Evolutionary conservation across 2,888 invertebrate genomes (phyloP).

Genomic region (Drosophila pegasa): DNA sequence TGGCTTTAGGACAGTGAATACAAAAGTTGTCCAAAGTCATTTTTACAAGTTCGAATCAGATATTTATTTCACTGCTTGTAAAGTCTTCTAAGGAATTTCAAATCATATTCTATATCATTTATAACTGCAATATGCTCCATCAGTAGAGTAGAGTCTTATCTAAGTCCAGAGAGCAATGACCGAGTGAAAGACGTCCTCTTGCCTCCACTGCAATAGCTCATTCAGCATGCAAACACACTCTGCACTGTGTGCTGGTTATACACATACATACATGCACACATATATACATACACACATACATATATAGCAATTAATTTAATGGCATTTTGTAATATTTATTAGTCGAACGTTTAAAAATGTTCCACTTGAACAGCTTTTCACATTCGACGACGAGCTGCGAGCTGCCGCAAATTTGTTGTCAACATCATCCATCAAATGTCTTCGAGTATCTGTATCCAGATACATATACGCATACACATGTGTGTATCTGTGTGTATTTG

Average conservation of each 20-base stretch:
- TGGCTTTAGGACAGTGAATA: background rate
- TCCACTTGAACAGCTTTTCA: constrained; percentile 12
- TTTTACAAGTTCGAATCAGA: background rate
- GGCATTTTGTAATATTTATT: constrained; percentile 49
- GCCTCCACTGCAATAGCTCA: background rate
- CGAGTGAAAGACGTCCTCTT: no score
- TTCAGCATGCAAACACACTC: background rate
- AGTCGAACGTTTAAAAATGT: constrained; percentile 45
- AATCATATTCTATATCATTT: no score
- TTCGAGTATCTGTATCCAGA: background rate
- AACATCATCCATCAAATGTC: constrained; percentile 46
- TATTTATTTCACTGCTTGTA: background rate
- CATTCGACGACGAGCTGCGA: constrained; percentile 7
- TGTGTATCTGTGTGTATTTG: background rate
- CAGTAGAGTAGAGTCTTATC: no score
- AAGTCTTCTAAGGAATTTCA: background rate
- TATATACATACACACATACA: background rate
- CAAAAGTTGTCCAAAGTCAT: background rate
- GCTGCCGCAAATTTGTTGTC: constrained; percentile 24
- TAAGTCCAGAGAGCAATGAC: background rate
- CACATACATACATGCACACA: background rate
- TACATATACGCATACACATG: background rate
- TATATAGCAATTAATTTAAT: constrained; percentile 40
- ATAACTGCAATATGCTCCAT: no score
- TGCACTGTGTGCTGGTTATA: background rate